Evolutionary conservation across 2,888 invertebrate genomes (phyloP).

Genomic region (Sylvicola cinctus): DNA sequence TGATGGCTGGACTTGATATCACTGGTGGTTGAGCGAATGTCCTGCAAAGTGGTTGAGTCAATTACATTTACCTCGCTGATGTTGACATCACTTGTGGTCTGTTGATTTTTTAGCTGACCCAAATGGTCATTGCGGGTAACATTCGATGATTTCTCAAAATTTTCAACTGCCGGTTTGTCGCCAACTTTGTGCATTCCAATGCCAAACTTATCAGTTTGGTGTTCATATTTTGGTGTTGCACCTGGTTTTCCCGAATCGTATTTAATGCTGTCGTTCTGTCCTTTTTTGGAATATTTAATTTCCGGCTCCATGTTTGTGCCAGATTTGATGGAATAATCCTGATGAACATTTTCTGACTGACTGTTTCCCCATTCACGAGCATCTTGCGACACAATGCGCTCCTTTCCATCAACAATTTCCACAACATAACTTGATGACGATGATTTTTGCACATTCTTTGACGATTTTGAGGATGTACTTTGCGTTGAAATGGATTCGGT

Average conservation of each 20-base stretch:
- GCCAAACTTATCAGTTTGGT: no score
- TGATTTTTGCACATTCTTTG: constrained; percentile 24
- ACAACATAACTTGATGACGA: constrained; percentile 41
- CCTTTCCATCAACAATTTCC: constrained; percentile 42
- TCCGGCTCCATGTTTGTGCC: constrained; percentile 37
- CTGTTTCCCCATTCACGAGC: constrained; percentile 35
- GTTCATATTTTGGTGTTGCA: constrained; percentile 21
- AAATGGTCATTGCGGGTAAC: no score
- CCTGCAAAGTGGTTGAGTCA: no score
- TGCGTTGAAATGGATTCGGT: constrained; percentile 19
- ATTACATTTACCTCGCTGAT: no score
- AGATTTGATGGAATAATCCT: constrained; percentile 30
- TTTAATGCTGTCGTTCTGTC: constrained; percentile 31
- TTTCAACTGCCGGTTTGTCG: no score
- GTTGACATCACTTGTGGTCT: no score
- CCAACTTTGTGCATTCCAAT: no score
- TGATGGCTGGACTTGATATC: no score
- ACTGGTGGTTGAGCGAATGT: no score
- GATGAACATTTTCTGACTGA: constrained; percentile 27
- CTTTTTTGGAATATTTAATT: constrained; percentile 30
- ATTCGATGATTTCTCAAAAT: no score
- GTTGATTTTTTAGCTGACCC: no score
- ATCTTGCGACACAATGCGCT: constrained; percentile 35
- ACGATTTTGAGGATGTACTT: constrained; percentile 10
- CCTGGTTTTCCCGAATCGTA: constrained; percentile 36